These are phyloP conservation scores for Leucozona laternaria DNA, from an alignment of 2,888 invertebrate genomes.

Conservation along the genomic window DNA sequence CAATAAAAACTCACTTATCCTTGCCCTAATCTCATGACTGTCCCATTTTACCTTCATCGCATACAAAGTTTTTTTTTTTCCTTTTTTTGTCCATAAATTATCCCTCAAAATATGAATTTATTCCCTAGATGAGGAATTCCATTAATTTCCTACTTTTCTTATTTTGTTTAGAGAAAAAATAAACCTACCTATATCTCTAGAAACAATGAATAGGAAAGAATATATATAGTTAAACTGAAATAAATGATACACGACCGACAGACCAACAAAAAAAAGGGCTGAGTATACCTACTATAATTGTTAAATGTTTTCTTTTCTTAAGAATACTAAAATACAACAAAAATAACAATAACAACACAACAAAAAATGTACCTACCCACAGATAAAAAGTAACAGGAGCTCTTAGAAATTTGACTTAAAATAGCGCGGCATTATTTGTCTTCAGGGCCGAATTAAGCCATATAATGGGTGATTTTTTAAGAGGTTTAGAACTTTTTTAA, in stretches of 20 bases:
- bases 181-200: not conserved
- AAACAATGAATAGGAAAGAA: conserved; percentile 2
- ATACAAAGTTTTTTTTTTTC: conserved; percentile 5
- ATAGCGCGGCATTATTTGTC: not conserved
- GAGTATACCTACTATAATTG: conserved; percentile 39
- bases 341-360: not conserved
- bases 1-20: conserved; percentile 71
- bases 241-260: conserved; percentile 29
- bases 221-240: conserved; percentile 4
- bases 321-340: conserved; percentile 31
- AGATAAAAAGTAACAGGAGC: not conserved
- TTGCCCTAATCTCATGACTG: conserved; percentile 48
- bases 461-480: too few relatives aligned
- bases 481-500: too few relatives aligned
- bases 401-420: not conserved
- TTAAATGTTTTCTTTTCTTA: conserved; percentile 60
- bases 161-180: not conserved
- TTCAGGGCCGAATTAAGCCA: not conserved
- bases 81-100: conserved; percentile 57
- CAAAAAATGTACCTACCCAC: not conserved
- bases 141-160: conserved; percentile 43
- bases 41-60: not conserved
- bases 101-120: conserved; percentile 55
- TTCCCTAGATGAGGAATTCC: conserved; percentile 34
- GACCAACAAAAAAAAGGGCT: conserved; percentile 40